Percentiles rank a stretch among this genome's conserved stretches.
These are phyloP conservation scores for Helicoverpa assulta DNA, from an alignment of 2,888 invertebrate species.

Conservation along the genomic window DNA sequence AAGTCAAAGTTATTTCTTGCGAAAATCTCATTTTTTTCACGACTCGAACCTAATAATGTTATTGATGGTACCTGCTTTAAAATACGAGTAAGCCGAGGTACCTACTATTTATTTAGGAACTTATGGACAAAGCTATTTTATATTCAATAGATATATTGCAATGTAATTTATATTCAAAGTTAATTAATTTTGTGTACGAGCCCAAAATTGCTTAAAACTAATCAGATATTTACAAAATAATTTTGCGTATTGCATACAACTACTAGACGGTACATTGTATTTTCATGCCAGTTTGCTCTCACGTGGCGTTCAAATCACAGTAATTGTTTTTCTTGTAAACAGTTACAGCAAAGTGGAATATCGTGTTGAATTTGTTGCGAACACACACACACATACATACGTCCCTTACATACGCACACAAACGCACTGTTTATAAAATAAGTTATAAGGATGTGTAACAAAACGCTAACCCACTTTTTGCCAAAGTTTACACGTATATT, in stretches of 20 bases:
- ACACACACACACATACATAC: conserved; percentile 4
- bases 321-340: conserved; percentile 63
- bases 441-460: conserved; percentile 32
- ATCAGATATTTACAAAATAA: not conserved
- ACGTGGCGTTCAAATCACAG: conserved; percentile 44
- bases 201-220: too few species aligned
- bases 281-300: conserved; percentile 26
- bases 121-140: too few species aligned
- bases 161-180: not conserved
- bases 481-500: conserved; percentile 24
- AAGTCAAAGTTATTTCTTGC: not conserved
- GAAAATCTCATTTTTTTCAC: too few species aligned
- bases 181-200: not conserved
- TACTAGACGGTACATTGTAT: not conserved
- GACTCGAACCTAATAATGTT: too few species aligned
- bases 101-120: too few species aligned
- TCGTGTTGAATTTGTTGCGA: conserved; percentile 60
- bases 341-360: conserved; percentile 57
- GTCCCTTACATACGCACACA: conserved; percentile 4
- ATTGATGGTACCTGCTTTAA: too few species aligned
- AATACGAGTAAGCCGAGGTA: not conserved
- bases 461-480: conserved; percentile 44
- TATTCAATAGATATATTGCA: not conserved
- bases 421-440: conserved; percentile 1
- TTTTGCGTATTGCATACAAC: not conserved